Evolutionary conservation across 2,113 vertebrate species (phyloP).

Genomic region (Vicugna pacos): DNA sequence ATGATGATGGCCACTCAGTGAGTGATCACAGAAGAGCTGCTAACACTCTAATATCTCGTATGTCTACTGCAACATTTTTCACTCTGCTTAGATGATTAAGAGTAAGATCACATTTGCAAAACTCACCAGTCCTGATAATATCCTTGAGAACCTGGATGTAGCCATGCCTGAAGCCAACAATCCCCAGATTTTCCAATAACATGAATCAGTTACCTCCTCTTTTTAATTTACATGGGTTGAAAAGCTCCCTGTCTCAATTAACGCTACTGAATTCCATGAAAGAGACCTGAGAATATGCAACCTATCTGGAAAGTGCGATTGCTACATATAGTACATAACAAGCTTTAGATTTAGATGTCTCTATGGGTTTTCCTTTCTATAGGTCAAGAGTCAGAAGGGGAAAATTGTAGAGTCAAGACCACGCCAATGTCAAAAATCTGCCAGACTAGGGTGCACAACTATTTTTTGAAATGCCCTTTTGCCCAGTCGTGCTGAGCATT

Average conservation of each 20-base stretch:
- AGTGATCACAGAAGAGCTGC: background rate
- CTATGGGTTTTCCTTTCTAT: constrained; percentile 44
- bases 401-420: constrained; percentile 39
- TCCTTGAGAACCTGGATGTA: background rate
- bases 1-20: background rate
- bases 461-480: constrained; percentile 59
- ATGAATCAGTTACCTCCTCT: background rate
- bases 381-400: constrained; percentile 66
- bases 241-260: background rate
- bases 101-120: background rate
- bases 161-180: background rate
- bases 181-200: background rate
- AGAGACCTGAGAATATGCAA: background rate
- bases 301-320: background rate
- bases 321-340: background rate
- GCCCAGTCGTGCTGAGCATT: constrained; percentile 40
- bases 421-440: constrained; percentile 49
- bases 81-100: background rate
- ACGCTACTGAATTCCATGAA: background rate
- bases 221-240: background rate
- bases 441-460: constrained; percentile 41
- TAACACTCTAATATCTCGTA: background rate
- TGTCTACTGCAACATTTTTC: background rate
- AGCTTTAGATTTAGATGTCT: constrained; percentile 70
- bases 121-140: background rate